phyloP scores from a whole-genome alignment of 2,888 invertebrate species.

The Heliconius ethilla region DNA sequence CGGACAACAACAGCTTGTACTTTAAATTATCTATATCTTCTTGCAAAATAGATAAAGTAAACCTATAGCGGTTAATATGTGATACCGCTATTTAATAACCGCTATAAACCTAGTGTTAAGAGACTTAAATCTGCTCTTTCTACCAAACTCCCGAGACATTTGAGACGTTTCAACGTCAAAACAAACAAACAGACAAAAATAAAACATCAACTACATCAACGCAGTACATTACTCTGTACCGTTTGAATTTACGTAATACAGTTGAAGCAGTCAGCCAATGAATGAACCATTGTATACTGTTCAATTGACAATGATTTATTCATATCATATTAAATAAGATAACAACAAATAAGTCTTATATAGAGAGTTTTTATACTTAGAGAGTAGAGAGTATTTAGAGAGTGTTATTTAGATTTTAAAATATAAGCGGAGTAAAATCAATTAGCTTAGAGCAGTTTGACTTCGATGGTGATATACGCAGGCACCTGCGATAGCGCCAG shows the following conservation, averaged over 20 bases:
- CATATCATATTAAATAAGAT: conserved; percentile 31
- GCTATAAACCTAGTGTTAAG: too few relatives aligned
- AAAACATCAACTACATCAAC: background rate
- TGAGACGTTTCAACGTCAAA: background rate
- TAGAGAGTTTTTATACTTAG: background rate
- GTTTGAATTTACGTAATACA: conserved; percentile 50
- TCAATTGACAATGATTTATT: conserved; percentile 37
- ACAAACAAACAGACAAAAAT: background rate
- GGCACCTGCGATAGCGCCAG: conserved; percentile 14
- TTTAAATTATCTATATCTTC: too few relatives aligned
- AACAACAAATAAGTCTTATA: background rate
- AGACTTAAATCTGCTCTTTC: background rate
- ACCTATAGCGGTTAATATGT: too few relatives aligned
- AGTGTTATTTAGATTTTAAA: background rate
- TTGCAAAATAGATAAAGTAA: too few relatives aligned
- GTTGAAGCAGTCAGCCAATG: conserved; percentile 45
- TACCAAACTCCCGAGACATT: background rate
- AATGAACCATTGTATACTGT: conserved; percentile 39
- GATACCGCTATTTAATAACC: too few relatives aligned
- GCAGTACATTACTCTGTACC: conserved; percentile 42
- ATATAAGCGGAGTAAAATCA: conserved; percentile 18
- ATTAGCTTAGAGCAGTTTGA: conserved; percentile 13
- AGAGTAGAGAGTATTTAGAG: too few relatives aligned
- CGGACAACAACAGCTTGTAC: too few relatives aligned
- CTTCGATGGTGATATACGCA: conserved; percentile 25